Evolutionary conservation across 2,113 vertebrate genomes (phyloP), one percentile per base, ranked within the genome.

Genomic region (Boulengerochromis microlepis): DNA sequence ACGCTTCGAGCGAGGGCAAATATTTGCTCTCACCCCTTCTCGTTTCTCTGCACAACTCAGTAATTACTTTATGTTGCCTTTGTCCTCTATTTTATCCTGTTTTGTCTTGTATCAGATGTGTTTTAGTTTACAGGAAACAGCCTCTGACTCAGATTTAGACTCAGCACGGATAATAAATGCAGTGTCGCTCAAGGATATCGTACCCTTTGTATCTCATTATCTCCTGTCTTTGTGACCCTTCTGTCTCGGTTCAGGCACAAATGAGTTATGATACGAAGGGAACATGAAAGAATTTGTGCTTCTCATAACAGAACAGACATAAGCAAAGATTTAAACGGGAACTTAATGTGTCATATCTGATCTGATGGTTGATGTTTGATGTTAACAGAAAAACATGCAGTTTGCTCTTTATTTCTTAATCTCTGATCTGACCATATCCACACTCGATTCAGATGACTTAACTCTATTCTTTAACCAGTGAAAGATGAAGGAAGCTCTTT

Each of bases 1-100:
- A 96, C 42, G 3, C 86, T 78, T 85, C 12, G 40, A 22, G 57
- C 8, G 2, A 80, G 29, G 87, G 29, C 91, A 92, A 95, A 95
- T 95, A 95, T 95, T 96, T 92, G 90, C 87, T 83, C 84, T 84
- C 35, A 19, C 13, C 47, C 85, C 33, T 57, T 86, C 86, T 91
- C 33, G 35, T 83, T 35, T 82, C 38, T 82, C 54, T 10, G n/a
- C 54, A 85, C 53, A 61, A 82, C 82, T 57, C 54, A 83, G 19
- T 31, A 7, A 50, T 86, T 18, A 69, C 29, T 74, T n/a, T 53
- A 19, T 2, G 42, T 8, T 3, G 7, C 38, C 18, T 29, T 81
- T 59, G 87, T 82, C 81, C 56, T 90, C 74, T 11, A 2, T 47
- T 88, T 86, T 19, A 76, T 93, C 69, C 61, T 87, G 86, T 91